Conservation (phyloP, 1,140 invertebrate genomes). For the Ceratina calcarata region DNA sequence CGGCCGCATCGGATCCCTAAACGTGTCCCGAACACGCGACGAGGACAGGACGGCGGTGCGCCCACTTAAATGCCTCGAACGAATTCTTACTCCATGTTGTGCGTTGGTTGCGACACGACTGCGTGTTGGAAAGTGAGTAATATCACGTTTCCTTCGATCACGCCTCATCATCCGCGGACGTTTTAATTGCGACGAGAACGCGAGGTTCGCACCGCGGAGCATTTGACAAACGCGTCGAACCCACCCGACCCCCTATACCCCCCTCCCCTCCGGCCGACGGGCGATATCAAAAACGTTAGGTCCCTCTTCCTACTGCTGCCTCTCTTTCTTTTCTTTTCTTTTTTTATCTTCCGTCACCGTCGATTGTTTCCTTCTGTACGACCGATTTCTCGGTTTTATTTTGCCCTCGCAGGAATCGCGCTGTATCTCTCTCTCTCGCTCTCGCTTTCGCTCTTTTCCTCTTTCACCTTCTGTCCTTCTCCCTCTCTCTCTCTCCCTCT, state of each 20-base stretch:
- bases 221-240: slow-evolving; percentile 4
- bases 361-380: slow-evolving; percentile 5
- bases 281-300: no score
- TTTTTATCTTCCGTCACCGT: background rate
- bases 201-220: background rate
- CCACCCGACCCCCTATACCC: background rate
- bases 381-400: slow-evolving; percentile 16
- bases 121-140: slow-evolving; percentile 74
- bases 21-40: slow-evolving; percentile 33
- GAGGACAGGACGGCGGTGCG: slow-evolving; percentile 49
- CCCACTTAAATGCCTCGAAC: slow-evolving; percentile 73
- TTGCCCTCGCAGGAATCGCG: slow-evolving; percentile 17
- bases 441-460: background rate
- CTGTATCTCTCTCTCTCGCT: background rate
- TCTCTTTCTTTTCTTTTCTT: background rate
- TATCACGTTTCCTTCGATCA: slow-evolving; percentile 53
- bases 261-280: background rate
- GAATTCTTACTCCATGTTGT: slow-evolving; percentile 76
- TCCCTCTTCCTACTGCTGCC: no score
- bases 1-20: slow-evolving; percentile 17
- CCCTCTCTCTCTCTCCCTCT: background rate
- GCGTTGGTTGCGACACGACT: slow-evolving; percentile 73
- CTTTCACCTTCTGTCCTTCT: background rate
- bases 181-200: slow-evolving; percentile 15
- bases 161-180: slow-evolving; percentile 30